A percentile compares a stretch with the other conserved stretches of the same genome.
Conservation (phyloP, 1,140 invertebrate species). For the Pseudomyrmex dendroicus region DNA sequence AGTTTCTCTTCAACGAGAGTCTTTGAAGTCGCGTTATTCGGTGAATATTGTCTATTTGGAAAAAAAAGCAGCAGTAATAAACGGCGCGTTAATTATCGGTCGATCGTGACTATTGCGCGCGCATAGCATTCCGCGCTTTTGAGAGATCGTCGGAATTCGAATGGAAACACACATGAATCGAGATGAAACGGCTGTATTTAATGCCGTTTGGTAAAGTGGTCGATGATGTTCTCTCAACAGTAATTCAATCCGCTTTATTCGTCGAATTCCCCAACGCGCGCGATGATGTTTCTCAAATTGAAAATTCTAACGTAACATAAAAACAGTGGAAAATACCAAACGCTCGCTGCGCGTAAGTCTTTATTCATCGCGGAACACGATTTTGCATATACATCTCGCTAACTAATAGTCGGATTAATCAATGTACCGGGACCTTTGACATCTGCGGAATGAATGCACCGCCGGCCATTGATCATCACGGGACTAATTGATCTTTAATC, state of each 20-base stretch:
- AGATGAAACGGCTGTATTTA: conserved; percentile 25
- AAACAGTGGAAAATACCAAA: not conserved
- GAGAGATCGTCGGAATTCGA: not conserved
- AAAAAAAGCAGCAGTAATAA: not conserved
- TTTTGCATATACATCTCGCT: conserved; percentile 34
- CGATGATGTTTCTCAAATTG: too few relatives aligned
- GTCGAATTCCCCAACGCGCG: not conserved
- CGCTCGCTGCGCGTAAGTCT: not conserved
- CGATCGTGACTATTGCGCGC: conserved; percentile 3
- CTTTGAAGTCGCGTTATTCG: not conserved
- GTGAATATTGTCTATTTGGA: not conserved
- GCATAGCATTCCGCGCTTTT: conserved; percentile 1
- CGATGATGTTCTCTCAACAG: not conserved
- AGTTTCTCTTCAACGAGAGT: not conserved
- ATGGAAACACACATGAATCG: not conserved
- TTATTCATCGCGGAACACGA: not conserved
- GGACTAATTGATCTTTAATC: conserved; percentile 72
- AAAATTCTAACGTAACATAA: not conserved
- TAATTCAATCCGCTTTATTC: conserved; percentile 35
- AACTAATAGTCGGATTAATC: conserved; percentile 67
- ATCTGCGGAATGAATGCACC: conserved; percentile 1
- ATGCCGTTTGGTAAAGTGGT: not conserved
- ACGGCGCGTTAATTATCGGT: conserved; percentile 23
- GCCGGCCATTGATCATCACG: conserved; percentile 55
- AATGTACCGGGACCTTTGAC: conserved; percentile 46